These are phyloP conservation scores for Syngnathus typhle DNA, from an alignment of 2,113 vertebrate species.

Conservation along the genomic window DNA sequence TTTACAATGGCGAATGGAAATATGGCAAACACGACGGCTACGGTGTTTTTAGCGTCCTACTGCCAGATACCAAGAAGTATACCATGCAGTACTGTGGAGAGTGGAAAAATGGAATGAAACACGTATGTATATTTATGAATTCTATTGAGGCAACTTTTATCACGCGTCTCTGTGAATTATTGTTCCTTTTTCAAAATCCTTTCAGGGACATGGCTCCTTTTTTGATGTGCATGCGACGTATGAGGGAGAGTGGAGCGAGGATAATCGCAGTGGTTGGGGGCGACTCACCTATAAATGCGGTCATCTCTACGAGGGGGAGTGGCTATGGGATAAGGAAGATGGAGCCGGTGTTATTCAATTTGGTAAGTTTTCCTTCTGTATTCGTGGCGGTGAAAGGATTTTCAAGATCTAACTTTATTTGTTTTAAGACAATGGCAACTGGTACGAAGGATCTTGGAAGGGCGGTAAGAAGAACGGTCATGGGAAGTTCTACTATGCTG, in stretches of 20 bases:
- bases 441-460: conserved; percentile 84
- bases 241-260: conserved; percentile 81
- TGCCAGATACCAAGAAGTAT: conserved; percentile 67
- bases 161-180: no score
- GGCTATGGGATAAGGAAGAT: conserved; percentile 67
- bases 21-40: conserved; percentile 78
- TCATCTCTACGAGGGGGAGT: conserved; percentile 83
- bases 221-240: conserved; percentile 73
- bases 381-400: background rate
- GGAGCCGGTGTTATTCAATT: conserved; percentile 76
- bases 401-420: background rate
- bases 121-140: conserved; percentile 66
- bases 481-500: conserved; percentile 77
- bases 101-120: conserved; percentile 78
- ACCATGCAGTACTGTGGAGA: conserved; percentile 75
- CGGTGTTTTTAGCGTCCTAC: conserved; percentile 74
- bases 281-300: conserved; percentile 76
- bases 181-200: background rate
- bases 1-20: conserved; percentile 90
- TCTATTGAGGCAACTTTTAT: no score
- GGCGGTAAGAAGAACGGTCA: conserved; percentile 80
- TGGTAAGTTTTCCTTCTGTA: conserved; percentile 55
- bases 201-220: conserved; percentile 77
- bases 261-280: conserved; percentile 79
- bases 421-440: conserved; percentile 73